Evolutionary conservation across 2,797 vertebrate species (phyloP).

Genomic region (Enteromius radiatus): DNA sequence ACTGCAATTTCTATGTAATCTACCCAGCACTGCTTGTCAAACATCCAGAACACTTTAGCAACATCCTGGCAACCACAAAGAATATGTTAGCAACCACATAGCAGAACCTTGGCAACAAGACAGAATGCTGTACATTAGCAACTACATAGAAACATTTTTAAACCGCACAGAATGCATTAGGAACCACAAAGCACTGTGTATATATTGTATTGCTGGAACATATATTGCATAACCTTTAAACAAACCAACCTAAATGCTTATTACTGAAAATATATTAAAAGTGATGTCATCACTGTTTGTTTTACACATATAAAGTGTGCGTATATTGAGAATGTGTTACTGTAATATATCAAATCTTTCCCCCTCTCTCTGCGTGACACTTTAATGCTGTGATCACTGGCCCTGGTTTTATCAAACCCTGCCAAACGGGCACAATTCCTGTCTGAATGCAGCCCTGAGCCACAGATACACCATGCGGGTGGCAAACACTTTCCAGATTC

Average conservation of each 20-base stretch:
- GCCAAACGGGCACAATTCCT: conserved; percentile 39
- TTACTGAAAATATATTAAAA: conserved; percentile 18
- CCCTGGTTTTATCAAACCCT: not conserved
- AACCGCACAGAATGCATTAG: not conserved
- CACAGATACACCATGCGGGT: conserved; percentile 24
- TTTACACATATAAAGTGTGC: conserved; percentile 12
- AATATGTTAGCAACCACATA: not conserved
- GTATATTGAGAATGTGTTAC: not conserved
- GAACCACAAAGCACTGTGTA: not conserved
- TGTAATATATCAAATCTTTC: conserved; percentile 34
- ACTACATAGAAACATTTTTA: not conserved
- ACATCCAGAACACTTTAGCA: not conserved
- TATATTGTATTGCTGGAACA: not conserved
- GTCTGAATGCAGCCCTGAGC: conserved; percentile 10
- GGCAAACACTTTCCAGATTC: conserved; percentile 38
- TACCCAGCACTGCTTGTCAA: not conserved
- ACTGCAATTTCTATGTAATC: not conserved
- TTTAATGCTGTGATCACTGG: conserved; percentile 40
- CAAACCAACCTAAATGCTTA: not conserved
- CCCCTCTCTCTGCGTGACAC: not conserved
- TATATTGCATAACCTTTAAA: not conserved
- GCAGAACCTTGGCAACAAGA: not conserved
- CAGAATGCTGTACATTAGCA: not conserved
- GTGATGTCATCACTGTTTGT: conserved; percentile 18
- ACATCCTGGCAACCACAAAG: not conserved